Evolutionary conservation across 2,888 invertebrate genomes (phyloP), one percentile per base, ranked within the genome.

Genomic region (Eristalinus aeneus): DNA sequence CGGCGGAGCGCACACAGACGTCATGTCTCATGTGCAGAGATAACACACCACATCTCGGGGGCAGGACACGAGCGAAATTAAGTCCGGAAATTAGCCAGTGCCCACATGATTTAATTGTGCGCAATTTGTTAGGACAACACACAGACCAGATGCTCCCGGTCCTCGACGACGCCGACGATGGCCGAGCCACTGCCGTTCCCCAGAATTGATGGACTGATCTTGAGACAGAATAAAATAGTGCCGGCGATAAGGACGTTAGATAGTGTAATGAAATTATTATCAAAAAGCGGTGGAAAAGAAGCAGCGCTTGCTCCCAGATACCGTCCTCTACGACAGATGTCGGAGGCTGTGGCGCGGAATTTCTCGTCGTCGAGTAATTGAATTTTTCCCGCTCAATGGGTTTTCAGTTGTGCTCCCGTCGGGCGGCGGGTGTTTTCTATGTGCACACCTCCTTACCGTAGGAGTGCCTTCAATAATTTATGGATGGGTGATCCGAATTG

Each of bases 51-150:
- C 27, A 27, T 27, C 27, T 32, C 53, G 9, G 22, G 36, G 54
- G 16, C 71, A 75, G 58, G 56, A 75, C 64, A 74, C 64, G 58
- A 32, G 32, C 74, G 36, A 75, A 88, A 87, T 88, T 84, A 88
- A 88, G 87, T 84, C 67, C 39, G 63, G 56, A 85, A 88, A 88
- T 86, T 82, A 83, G 79, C 77, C 72, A 74, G 61, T 85, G 84
- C 87, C 88, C 85, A 88, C 88, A 82, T 88, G 80, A 83, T 85
- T 85, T 80, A 85, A 88, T 82, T 84, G 74, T 74, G 36, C 54
- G 39, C 83, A 83, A 87, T 87, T 88, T 75, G 74, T 83, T 71
- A 63, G 16, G 34, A 73, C 63, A 68, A 63, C 73, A 23, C 63
- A 53, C 60, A 31, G 27, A 64, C 64, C 64, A 64, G 64, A 64